Evolutionary conservation across 2,797 vertebrate genomes (phyloP).

Genomic region (Cephalopachus bancanus): DNA sequence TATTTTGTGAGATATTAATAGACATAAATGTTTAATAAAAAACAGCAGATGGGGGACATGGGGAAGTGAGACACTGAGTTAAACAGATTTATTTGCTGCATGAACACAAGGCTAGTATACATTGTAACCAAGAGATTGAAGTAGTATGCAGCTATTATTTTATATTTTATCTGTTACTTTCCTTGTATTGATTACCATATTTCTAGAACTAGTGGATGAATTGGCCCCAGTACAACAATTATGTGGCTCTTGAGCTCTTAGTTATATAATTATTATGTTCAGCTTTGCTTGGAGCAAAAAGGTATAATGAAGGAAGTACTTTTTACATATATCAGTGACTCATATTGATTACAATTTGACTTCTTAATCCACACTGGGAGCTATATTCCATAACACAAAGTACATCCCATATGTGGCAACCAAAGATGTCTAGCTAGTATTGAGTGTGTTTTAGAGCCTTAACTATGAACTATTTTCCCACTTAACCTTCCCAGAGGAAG

Average conservation of each 20-base stretch:
- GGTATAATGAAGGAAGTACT: constrained; percentile 40
- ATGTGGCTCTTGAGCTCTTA: constrained; percentile 33
- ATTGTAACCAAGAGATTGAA: constrained; percentile 20
- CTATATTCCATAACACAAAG: neutral
- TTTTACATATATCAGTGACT: neutral
- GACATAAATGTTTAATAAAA: constrained; percentile 17
- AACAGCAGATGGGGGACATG: neutral
- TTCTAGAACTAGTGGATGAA: constrained; percentile 7
- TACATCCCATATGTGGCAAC: constrained; percentile 6
- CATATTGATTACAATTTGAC: constrained; percentile 53
- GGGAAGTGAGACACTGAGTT: neutral
- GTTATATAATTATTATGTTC: constrained; percentile 51
- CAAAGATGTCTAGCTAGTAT: neutral
- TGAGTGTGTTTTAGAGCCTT: neutral
- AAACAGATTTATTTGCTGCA: constrained; percentile 22
- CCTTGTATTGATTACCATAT: constrained; percentile 22
- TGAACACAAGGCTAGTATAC: neutral
- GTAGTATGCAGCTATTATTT: neutral
- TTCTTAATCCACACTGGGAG: constrained; percentile 30
- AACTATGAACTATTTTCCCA: neutral
- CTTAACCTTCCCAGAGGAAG: constrained; percentile 15
- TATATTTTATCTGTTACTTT: constrained; percentile 51
- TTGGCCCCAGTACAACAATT: neutral
- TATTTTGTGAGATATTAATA: constrained; percentile 58
- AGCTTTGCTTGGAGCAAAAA: constrained; percentile 45